Conservation (phyloP, 2,888 invertebrate genomes). For the Netelia virgata region DNA sequence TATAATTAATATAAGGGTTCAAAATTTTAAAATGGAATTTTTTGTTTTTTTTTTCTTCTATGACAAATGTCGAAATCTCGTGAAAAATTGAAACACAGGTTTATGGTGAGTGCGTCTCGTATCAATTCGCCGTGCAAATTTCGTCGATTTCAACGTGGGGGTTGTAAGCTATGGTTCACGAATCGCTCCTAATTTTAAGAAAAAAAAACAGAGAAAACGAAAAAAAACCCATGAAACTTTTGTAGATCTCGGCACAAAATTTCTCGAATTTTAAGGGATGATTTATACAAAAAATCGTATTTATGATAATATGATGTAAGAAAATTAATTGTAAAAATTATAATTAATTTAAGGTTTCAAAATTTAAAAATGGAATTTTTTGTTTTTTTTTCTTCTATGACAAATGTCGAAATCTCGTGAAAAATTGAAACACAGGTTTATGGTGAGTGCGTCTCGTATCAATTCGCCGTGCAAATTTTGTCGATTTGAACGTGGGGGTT, state of each 20-base stretch:
- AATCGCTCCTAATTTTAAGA: constrained; percentile 76
- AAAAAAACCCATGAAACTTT: background rate
- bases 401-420: constrained; percentile 13
- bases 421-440: constrained; percentile 7
- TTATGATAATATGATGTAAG: too few species aligned
- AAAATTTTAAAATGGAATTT: background rate
- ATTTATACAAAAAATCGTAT: too few species aligned
- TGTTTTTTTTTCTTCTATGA: constrained; percentile 2
- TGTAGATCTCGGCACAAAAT: background rate
- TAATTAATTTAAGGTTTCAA: background rate
- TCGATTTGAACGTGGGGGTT: constrained; percentile 48
- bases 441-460: constrained; percentile 63
- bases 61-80: constrained; percentile 8
- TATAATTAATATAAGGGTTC: background rate
- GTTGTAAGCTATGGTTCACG: constrained; percentile 60
- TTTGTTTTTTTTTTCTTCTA: constrained; percentile 14
- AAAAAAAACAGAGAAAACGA: constrained; percentile 8
- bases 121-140: constrained; percentile 55
- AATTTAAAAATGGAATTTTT: background rate
- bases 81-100: constrained; percentile 10
- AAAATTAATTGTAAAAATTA: too few species aligned
- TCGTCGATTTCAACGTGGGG: constrained; percentile 50
- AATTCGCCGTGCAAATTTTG: constrained; percentile 54
- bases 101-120: constrained; percentile 63
- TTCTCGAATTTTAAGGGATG: background rate